Conservation (phyloP, 2,888 invertebrate species). For the Eugnorisma glareosa region DNA sequence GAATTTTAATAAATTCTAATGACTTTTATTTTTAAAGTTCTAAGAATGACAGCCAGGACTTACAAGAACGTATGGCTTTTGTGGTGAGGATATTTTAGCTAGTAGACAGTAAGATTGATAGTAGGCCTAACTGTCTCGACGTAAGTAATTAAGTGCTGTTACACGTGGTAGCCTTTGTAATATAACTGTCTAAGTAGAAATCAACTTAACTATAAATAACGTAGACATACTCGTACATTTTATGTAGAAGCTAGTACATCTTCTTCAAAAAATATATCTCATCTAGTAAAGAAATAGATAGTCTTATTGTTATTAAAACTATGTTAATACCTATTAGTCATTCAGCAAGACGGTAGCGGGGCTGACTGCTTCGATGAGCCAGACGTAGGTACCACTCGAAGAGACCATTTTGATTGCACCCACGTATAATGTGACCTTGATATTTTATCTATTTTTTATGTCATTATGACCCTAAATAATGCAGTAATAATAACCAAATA, state of each 20-base stretch:
- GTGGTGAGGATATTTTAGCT: neutral
- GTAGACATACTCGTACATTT: neutral
- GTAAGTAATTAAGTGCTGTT: conserved; percentile 30
- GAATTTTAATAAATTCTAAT: neutral
- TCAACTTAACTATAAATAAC: neutral
- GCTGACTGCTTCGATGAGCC: too few relatives aligned
- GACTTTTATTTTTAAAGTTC: neutral
- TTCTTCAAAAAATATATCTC: too few relatives aligned
- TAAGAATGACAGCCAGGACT: neutral
- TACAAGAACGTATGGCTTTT: conserved; percentile 5
- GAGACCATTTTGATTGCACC: too few relatives aligned
- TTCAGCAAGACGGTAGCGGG: too few relatives aligned
- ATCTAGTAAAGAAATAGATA: too few relatives aligned
- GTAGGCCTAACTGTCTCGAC: conserved; percentile 3
- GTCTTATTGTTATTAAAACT: too few relatives aligned
- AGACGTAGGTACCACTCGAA: too few relatives aligned
- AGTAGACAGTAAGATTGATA: conserved; percentile 34
- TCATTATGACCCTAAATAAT: too few relatives aligned
- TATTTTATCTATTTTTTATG: too few relatives aligned
- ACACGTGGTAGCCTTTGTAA: conserved; percentile 11
- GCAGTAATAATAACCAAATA: too few relatives aligned
- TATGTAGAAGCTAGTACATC: neutral
- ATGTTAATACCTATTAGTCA: too few relatives aligned
- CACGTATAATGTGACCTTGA: too few relatives aligned
- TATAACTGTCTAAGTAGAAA: neutral